Conservation (phyloP, 1,140 invertebrate species). For the Heliothis virescens region DNA sequence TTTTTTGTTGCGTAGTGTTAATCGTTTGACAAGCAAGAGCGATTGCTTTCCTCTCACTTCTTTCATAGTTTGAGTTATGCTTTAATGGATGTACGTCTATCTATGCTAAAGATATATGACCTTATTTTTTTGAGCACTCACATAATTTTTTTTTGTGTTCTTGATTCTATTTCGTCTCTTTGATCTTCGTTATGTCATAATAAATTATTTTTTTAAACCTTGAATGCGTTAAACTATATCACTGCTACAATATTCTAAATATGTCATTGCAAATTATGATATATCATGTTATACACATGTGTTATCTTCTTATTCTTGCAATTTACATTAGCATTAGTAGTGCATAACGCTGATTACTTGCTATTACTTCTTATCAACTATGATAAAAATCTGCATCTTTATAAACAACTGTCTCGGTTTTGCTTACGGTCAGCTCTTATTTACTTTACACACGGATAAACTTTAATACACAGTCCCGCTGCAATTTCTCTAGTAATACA, state of each 20-base stretch:
- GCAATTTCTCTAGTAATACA: conserved; percentile 19
- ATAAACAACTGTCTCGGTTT: conserved; percentile 10
- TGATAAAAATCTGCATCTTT: conserved; percentile 28
- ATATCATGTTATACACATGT: too few species aligned
- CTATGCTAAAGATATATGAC: neutral
- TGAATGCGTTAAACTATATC: too few species aligned
- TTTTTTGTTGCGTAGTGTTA: too few species aligned
- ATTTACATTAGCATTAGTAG: neutral
- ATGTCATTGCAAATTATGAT: too few species aligned
- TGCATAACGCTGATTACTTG: neutral
- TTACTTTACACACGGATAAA: conserved; percentile 33
- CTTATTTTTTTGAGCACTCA: neutral
- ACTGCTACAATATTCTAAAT: too few species aligned
- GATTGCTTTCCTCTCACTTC: conserved; percentile 3
- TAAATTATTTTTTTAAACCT: too few species aligned
- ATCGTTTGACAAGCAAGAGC: conserved; percentile 34
- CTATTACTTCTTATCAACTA: conserved; percentile 12
- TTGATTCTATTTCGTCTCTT: neutral
- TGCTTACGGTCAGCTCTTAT: conserved; percentile 23
- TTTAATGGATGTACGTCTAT: neutral
- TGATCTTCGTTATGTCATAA: too few species aligned
- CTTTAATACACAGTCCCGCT: conserved; percentile 11
- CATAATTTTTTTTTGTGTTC: neutral
- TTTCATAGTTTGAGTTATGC: neutral
- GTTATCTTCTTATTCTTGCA: neutral